phyloP scores from a whole-genome alignment of 2,888 invertebrate species.

The Branchipolynoe longqiensis region DNA sequence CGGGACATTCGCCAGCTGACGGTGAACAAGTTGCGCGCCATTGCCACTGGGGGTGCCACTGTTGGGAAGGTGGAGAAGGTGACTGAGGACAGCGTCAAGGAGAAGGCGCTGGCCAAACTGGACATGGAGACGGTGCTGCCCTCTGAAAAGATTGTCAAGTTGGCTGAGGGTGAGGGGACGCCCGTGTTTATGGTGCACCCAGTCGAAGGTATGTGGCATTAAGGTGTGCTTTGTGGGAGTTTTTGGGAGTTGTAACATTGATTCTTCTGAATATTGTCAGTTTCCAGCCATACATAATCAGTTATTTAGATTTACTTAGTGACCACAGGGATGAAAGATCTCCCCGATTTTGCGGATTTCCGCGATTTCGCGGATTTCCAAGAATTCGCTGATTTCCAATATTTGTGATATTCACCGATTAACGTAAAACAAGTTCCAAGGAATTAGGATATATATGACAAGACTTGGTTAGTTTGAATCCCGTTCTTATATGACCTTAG shows the following conservation, averaged over 20 bases:
- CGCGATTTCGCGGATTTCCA: too few species aligned
- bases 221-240: background rate
- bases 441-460: too few species aligned
- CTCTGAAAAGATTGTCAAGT: slow-evolving; percentile 86
- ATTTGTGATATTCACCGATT: too few species aligned
- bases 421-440: too few species aligned
- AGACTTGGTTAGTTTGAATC: too few species aligned
- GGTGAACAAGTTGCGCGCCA: slow-evolving; percentile 71
- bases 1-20: slow-evolving; percentile 90
- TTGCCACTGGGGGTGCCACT: slow-evolving; percentile 23
- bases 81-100: background rate
- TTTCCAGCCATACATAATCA: too few species aligned
- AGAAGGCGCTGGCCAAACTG: slow-evolving; percentile 67
- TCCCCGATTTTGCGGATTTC: too few species aligned
- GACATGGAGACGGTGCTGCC: slow-evolving; percentile 86
- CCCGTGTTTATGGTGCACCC: slow-evolving; percentile 80
- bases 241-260: background rate
- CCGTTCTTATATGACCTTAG: too few species aligned
- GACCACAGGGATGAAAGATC: too few species aligned
- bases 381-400: too few species aligned
- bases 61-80: background rate
- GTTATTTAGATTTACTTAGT: too few species aligned
- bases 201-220: slow-evolving; percentile 77
- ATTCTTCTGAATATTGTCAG: too few species aligned
- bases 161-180: slow-evolving; percentile 69